These are phyloP conservation scores for Sialis lutaria DNA, from an alignment of 2,888 invertebrate genomes.

Conservation along the genomic window DNA sequence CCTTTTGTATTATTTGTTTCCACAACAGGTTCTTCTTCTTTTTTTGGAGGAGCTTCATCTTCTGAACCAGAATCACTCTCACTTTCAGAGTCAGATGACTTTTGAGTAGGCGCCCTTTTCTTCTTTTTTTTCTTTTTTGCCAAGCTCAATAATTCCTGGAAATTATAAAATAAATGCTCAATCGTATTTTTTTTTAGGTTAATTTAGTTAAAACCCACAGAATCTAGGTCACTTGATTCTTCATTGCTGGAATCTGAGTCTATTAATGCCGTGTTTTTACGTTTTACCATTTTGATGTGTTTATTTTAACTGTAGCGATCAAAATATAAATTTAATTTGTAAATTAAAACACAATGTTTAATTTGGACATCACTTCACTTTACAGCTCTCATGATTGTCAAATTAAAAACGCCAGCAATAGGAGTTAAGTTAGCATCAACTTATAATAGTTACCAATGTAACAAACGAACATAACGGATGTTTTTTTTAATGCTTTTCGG, in stretches of 20 bases:
- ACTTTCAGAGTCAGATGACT: slow-evolving; percentile 13
- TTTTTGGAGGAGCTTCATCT: slow-evolving; percentile 17
- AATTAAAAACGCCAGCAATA: not conserved
- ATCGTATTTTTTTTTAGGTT: slow-evolving; percentile 10
- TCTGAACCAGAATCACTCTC: slow-evolving; percentile 22
- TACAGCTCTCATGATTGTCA: not conserved
- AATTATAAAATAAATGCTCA: slow-evolving; percentile 8
- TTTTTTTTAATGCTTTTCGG: too few species aligned
- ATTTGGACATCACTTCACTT: not conserved
- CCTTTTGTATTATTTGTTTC: not conserved
- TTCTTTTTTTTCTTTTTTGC: slow-evolving; percentile 63
- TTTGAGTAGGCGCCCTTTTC: slow-evolving; percentile 27
- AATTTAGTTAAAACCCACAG: slow-evolving; percentile 39
- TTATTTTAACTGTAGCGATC: not conserved
- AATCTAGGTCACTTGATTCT: slow-evolving; percentile 65
- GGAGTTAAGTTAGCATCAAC: too few species aligned
- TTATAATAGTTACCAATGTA: too few species aligned
- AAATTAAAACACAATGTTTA: not conserved
- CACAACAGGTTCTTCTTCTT: slow-evolving; percentile 10
- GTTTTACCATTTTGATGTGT: slow-evolving; percentile 52
- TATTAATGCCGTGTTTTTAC: slow-evolving; percentile 66
- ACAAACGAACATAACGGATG: too few species aligned
- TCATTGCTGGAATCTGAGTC: slow-evolving; percentile 72
- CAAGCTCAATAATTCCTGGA: slow-evolving; percentile 61
- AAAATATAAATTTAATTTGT: not conserved